Evolutionary conservation across 1,140 invertebrate species (phyloP).

Genomic region (Drosophila tani): DNA sequence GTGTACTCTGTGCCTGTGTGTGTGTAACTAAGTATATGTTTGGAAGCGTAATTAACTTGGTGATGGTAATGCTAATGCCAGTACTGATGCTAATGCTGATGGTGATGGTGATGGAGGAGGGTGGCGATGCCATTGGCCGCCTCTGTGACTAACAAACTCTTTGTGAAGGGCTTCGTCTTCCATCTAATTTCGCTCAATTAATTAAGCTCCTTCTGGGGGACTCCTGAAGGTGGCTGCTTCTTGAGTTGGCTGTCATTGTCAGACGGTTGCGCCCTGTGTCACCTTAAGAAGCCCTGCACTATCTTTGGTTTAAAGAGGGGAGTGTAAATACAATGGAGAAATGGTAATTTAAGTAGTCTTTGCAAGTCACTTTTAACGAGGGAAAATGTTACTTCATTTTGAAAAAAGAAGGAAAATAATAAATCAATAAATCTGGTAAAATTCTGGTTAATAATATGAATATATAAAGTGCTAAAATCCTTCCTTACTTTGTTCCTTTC

Average conservation of each 20-base stretch:
- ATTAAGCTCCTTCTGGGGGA: constrained; percentile 52
- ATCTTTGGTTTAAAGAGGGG: background rate
- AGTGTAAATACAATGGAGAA: background rate
- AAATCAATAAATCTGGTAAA: background rate
- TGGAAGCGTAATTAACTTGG: constrained; percentile 51
- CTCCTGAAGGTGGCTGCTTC: constrained; percentile 5
- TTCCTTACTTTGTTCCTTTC: background rate
- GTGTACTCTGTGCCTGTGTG: constrained; percentile 12
- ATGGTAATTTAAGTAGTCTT: background rate
- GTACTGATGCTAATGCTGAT: constrained; percentile 41
- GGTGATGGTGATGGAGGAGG: constrained; percentile 24
- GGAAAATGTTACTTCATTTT: background rate
- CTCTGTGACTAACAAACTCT: constrained; percentile 55
- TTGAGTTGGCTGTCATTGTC: constrained; percentile 36
- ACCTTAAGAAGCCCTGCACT: constrained; percentile 6
- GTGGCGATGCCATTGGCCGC: constrained; percentile 18
- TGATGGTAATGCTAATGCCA: constrained; percentile 47
- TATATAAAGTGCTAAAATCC: background rate
- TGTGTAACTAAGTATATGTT: constrained; percentile 39
- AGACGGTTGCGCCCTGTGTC: background rate
- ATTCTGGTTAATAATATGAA: background rate
- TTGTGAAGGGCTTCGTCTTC: constrained; percentile 63
- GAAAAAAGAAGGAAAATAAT: background rate
- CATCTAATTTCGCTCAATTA: constrained; percentile 71
- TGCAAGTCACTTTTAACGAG: background rate